A percentile compares a stretch with the other conserved stretches of the same genome.
Conservation (phyloP, 2,797 vertebrate genomes). For the Threskiornis aethiopicus region DNA sequence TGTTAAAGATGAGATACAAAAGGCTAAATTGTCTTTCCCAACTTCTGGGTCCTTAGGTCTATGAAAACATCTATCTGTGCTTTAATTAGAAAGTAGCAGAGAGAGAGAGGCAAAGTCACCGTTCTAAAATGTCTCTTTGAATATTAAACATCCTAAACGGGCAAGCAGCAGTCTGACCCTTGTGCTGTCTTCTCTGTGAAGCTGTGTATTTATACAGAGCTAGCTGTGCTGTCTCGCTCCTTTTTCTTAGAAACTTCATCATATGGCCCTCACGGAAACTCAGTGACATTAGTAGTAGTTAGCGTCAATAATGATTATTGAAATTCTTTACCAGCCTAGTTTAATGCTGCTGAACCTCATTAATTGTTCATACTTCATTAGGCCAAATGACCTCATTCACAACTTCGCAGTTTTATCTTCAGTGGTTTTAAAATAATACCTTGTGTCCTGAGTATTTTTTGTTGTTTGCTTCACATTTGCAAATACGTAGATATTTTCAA, state of each 20-base stretch:
- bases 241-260: background rate
- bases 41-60: background rate
- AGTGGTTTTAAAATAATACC: background rate
- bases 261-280: background rate
- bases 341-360: slow-evolving; percentile 29
- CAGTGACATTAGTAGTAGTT: background rate
- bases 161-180: background rate
- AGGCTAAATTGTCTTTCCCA: slow-evolving; percentile 35
- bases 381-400: background rate
- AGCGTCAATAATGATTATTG: slow-evolving; percentile 12
- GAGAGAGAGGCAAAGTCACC: background rate
- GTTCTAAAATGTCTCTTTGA: background rate
- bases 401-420: background rate
- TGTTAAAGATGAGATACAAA: slow-evolving; percentile 54
- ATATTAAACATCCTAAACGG: background rate
- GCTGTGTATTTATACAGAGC: background rate
- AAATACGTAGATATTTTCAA: background rate
- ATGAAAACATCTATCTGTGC: background rate
- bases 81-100: slow-evolving; percentile 3
- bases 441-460: background rate
- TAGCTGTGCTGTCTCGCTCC: background rate
- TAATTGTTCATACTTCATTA: slow-evolving; percentile 35
- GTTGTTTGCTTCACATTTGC: background rate
- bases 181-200: background rate
- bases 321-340: slow-evolving; percentile 15